A percentile compares a stretch with the other conserved stretches of the same genome.
phyloP scores from a whole-genome alignment of 2,113 vertebrate species.

The Microcebus tavaratra region DNA sequence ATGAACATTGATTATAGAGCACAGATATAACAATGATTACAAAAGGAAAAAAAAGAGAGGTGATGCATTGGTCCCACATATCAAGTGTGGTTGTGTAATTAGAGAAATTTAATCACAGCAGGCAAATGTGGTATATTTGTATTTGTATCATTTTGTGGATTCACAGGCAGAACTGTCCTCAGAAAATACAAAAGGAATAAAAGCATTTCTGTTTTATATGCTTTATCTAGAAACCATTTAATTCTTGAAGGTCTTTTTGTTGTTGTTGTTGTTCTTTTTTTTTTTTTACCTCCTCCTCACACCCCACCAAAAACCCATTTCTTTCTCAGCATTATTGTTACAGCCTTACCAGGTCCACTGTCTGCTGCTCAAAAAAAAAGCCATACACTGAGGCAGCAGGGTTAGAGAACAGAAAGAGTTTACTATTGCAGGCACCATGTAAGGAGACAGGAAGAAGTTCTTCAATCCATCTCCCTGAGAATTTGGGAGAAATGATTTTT shows the following conservation, averaged over 20 bases:
- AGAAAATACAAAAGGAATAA: constrained; percentile 73
- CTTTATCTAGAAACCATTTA: constrained; percentile 34
- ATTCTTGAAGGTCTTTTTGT: constrained; percentile 8
- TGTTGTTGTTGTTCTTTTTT: background rate
- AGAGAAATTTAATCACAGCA: constrained; percentile 85
- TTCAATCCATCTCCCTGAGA: too few species aligned
- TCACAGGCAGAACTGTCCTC: constrained; percentile 35
- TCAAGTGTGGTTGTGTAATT: constrained; percentile 81
- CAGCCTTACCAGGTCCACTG: too few species aligned
- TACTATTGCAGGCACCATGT: too few species aligned
- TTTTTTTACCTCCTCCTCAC: background rate
- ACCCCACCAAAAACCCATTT: constrained; percentile 27
- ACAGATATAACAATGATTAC: constrained; percentile 81
- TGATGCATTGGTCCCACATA: constrained; percentile 71
- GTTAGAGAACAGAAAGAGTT: too few species aligned
- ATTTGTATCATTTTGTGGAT: constrained; percentile 64
- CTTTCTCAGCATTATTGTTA: background rate
- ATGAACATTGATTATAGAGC: constrained; percentile 85
- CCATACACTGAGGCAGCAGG: too few species aligned
- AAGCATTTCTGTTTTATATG: background rate
- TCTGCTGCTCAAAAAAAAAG: too few species aligned
- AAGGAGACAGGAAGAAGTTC: too few species aligned
- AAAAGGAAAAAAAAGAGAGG: constrained; percentile 67
- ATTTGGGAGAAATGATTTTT: too few species aligned
- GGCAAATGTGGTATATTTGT: constrained; percentile 79